Percentiles rank a stretch among this genome's conserved stretches.
phyloP scores from a whole-genome alignment of 2,113 vertebrate genomes.

The Leucoraja erinaceus region DNA sequence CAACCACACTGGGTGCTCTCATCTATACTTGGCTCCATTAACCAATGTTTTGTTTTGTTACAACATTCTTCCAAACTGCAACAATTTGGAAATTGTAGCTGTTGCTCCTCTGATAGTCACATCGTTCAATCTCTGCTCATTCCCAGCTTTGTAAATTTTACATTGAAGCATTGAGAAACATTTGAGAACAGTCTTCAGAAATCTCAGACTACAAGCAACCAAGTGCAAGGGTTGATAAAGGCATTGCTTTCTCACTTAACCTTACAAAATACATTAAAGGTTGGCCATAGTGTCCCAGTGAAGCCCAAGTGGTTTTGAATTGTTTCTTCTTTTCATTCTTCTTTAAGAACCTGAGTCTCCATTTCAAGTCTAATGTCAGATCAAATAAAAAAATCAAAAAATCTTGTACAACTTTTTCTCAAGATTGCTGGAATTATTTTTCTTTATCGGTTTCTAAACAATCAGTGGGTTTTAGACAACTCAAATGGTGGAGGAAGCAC shows the following conservation, averaged over 20 bases:
- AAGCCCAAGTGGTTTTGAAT: not conserved
- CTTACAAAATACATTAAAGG: not conserved
- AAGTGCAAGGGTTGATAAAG: not conserved
- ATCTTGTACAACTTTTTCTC: not conserved
- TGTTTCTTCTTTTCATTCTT: not conserved
- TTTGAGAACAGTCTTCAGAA: not conserved
- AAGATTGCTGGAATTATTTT: not conserved
- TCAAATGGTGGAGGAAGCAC: not conserved
- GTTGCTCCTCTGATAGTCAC: not conserved
- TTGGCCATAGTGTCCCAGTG: not conserved
- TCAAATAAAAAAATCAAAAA: not conserved
- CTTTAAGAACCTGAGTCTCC: not conserved
- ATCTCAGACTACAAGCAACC: not conserved
- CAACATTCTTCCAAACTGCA: not conserved
- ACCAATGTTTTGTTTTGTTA: not conserved
- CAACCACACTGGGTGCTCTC: not conserved
- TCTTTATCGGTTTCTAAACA: not conserved
- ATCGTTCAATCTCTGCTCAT: not conserved
- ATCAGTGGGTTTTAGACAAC: not conserved
- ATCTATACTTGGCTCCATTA: not conserved
- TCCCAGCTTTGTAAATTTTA: not conserved
- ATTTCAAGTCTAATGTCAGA: not conserved
- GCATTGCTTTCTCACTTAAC: not conserved
- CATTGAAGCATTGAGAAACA: not conserved
- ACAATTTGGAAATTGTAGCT: not conserved